Percentiles rank a stretch among this genome's conserved stretches.
Evolutionary conservation across 2,113 vertebrate species (phyloP).

Genomic region (Montifringilla adamsi): DNA sequence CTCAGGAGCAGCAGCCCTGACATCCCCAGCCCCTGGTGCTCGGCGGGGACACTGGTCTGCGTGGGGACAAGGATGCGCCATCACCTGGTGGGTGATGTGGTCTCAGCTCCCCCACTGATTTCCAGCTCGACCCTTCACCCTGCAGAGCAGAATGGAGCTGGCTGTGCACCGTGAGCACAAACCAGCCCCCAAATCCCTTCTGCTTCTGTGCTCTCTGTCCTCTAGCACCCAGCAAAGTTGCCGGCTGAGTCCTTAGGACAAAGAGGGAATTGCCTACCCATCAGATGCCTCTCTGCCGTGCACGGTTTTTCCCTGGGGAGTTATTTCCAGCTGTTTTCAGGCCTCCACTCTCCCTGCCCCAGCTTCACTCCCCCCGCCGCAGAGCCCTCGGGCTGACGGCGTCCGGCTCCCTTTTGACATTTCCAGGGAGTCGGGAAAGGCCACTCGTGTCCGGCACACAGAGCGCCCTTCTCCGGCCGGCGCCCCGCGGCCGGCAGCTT

Average conservation of each 20-base stretch:
- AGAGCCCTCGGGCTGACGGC: background rate
- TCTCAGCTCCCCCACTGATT: background rate
- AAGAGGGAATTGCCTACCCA: background rate
- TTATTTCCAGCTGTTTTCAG: background rate
- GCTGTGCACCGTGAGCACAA: background rate
- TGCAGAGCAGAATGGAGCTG: background rate
- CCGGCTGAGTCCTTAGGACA: background rate
- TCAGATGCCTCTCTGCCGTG: background rate
- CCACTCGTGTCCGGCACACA: background rate
- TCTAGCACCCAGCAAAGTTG: background rate
- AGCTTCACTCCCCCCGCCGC: background rate
- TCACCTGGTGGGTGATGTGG: background rate
- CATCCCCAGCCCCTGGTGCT: accelerated
- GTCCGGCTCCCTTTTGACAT: background rate
- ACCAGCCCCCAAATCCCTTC: background rate
- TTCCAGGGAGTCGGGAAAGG: background rate
- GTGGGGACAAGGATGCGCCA: accelerated
- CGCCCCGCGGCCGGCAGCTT: background rate
- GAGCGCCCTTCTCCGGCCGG: background rate
- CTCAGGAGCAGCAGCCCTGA: background rate
- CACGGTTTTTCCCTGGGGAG: background rate
- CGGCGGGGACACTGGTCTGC: background rate
- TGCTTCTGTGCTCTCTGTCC: background rate
- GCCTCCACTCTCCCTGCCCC: background rate
- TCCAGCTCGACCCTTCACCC: background rate